Evolutionary conservation across 1,140 invertebrate species (phyloP), one percentile per base, ranked within the genome.

Genomic region (Drosophila tsacasi): DNA sequence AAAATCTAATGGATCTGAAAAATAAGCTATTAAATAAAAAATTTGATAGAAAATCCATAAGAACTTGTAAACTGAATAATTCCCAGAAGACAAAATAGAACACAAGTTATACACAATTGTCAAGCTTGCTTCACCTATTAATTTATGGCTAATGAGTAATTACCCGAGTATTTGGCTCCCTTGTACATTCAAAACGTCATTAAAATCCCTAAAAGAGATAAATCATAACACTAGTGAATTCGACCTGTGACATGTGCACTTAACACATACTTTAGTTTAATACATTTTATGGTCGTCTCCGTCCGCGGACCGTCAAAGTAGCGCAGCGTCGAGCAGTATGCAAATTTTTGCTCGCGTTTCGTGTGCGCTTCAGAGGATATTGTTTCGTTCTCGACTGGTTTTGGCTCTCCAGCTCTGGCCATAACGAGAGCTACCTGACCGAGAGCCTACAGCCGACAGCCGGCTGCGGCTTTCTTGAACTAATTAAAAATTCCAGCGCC

Each of bases 401-500:
- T 30, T 27, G 17, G 30, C 63, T 47, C 47, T 50, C 25, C 5
- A 19, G 6, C 49, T 27, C 23, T 50, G 25, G 49, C 49, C 67
- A 67, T 71, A 55, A 55, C 67, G 52, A 68, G 63, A 74, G 54
- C 39, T 39, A 32, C 46, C n/a, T 62, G 40, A 35, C 19, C 21
- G 32, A 55, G 32, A 37, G 54, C 21, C 40, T 9, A 58, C 50
- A 54, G 44, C 27, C 40, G 15, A 59, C 40, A 60, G 73, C 42
- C 67, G 68, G 58, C 67, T 55, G 65, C 52, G 62, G 84, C 67
- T 89, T 69, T 76, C 74, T 72, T 57, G 46, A 66, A 60, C 81
- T 91, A 91, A 91, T 91, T 91, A 91, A 89, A 91, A 91, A 92
- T 92, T 91, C 90, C 72, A 81, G 65, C 68, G 81, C 79, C 72